These are phyloP conservation scores for Cheilosia soror DNA, from an alignment of 2,888 invertebrate genomes.

Conservation along the genomic window DNA sequence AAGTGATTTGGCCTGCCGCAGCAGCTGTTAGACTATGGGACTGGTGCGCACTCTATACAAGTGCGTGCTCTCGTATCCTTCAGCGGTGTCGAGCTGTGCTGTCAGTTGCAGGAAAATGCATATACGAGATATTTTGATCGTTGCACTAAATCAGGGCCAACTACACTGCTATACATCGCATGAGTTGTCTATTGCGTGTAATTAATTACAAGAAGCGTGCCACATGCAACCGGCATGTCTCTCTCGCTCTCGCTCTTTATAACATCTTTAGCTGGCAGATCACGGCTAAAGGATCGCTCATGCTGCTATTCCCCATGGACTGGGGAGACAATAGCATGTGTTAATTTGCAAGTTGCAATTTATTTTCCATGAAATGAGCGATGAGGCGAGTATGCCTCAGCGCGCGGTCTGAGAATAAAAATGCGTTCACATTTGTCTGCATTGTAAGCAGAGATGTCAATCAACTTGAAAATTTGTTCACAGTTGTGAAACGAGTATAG, in stretches of 20 bases:
- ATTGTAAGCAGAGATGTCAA: slow-evolving; percentile 58
- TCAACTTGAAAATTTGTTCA: slow-evolving; percentile 57
- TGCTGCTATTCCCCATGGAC: slow-evolving; percentile 51
- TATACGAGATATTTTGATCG: slow-evolving; percentile 73
- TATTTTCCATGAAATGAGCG: slow-evolving; percentile 74
- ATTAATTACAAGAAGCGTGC: slow-evolving; percentile 83
- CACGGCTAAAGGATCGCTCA: slow-evolving; percentile 56
- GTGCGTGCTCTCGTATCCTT: slow-evolving; percentile 58
- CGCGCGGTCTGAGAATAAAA: slow-evolving; percentile 42
- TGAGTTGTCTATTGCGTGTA: slow-evolving; percentile 77
- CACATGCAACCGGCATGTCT: slow-evolving; percentile 78
- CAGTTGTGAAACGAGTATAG: slow-evolving; percentile 5
- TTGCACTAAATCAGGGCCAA: slow-evolving; percentile 75
- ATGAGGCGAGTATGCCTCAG: slow-evolving; percentile 47
- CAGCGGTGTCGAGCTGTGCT: slow-evolving; percentile 56
- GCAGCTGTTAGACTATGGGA: slow-evolving; percentile 53
- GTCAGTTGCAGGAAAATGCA: slow-evolving; percentile 62
- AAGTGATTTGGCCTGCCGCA: slow-evolving; percentile 26
- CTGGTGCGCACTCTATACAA: slow-evolving; percentile 36
- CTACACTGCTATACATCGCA: slow-evolving; percentile 48
- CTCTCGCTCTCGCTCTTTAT: neutral
- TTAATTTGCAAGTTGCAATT: slow-evolving; percentile 74
- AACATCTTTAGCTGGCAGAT: slow-evolving; percentile 19
- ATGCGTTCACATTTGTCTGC: slow-evolving; percentile 56
- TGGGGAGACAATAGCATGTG: slow-evolving; percentile 74